These are phyloP conservation scores for Mythimna lalbum DNA, from an alignment of 2,888 invertebrate genomes.

Conservation along the genomic window DNA sequence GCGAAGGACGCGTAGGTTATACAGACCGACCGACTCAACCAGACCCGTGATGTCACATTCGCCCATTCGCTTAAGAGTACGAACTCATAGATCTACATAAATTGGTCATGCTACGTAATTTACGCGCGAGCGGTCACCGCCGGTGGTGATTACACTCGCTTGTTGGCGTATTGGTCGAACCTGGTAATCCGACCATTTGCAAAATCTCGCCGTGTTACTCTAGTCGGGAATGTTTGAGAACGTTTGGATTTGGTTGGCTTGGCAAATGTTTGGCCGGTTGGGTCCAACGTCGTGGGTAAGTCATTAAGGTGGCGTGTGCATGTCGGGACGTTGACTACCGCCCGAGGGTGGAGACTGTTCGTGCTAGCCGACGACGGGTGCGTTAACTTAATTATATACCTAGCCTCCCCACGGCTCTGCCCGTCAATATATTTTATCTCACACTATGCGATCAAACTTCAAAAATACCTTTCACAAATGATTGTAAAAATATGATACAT, in stretches of 20 bases:
- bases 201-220: slow-evolving; percentile 64
- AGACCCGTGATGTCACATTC: slow-evolving; percentile 70
- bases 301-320: slow-evolving; percentile 85
- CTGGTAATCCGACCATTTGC: slow-evolving; percentile 81
- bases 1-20: slow-evolving; percentile 84
- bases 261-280: slow-evolving; percentile 70
- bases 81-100: slow-evolving; percentile 65
- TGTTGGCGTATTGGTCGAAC: slow-evolving; percentile 82
- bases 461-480: slow-evolving; percentile 37
- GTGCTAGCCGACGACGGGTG: slow-evolving; percentile 75
- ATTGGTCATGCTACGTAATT: slow-evolving; percentile 81
- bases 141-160: slow-evolving; percentile 86
- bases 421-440: slow-evolving; percentile 59
- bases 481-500: slow-evolving; percentile 5
- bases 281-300: slow-evolving; percentile 75
- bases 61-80: slow-evolving; percentile 18
- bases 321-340: slow-evolving; percentile 74
- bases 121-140: slow-evolving; percentile 89
- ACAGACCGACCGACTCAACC: slow-evolving; percentile 71
- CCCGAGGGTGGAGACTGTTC: slow-evolving; percentile 74
- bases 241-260: slow-evolving; percentile 70
- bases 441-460: slow-evolving; percentile 48
- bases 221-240: slow-evolving; percentile 56
- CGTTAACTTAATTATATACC: slow-evolving; percentile 80
- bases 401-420: slow-evolving; percentile 62